Percentiles rank a stretch among this genome's conserved stretches.
These are phyloP conservation scores for Phalacrocorax brasilianus DNA, from an alignment of 2,113 vertebrate genomes.

Conservation along the genomic window DNA sequence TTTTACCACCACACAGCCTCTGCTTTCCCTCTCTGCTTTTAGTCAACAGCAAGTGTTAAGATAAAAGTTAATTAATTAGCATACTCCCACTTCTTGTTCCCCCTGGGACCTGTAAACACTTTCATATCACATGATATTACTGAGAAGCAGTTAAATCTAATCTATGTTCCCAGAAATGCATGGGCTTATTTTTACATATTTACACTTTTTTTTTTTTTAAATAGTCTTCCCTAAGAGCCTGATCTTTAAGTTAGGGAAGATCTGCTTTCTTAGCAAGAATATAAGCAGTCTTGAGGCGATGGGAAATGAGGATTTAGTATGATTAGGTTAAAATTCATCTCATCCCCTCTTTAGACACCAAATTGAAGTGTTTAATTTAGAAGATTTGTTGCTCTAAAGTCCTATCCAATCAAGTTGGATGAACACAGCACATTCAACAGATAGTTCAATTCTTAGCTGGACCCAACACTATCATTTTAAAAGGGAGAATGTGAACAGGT, in stretches of 20 bases:
- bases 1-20: rapidly evolving
- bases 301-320: background rate
- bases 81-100: background rate
- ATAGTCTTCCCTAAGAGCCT: background rate
- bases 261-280: background rate
- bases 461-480: background rate
- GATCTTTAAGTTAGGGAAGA: background rate
- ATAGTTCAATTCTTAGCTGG: background rate
- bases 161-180: background rate
- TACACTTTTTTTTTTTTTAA: background rate
- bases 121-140: background rate
- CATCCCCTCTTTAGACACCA: background rate
- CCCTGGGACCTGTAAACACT: background rate
- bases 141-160: background rate
- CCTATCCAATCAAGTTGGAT: background rate
- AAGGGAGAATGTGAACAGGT: background rate
- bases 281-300: background rate
- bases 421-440: background rate
- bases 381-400: background rate
- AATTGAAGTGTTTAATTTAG: constrained; percentile 8
- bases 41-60: background rate
- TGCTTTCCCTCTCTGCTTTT: background rate
- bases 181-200: background rate
- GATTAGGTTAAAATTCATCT: background rate
- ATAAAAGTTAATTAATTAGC: background rate